Evolutionary conservation across 2,888 invertebrate species (phyloP).

Genomic region (Drosophila nr. medialis): DNA sequence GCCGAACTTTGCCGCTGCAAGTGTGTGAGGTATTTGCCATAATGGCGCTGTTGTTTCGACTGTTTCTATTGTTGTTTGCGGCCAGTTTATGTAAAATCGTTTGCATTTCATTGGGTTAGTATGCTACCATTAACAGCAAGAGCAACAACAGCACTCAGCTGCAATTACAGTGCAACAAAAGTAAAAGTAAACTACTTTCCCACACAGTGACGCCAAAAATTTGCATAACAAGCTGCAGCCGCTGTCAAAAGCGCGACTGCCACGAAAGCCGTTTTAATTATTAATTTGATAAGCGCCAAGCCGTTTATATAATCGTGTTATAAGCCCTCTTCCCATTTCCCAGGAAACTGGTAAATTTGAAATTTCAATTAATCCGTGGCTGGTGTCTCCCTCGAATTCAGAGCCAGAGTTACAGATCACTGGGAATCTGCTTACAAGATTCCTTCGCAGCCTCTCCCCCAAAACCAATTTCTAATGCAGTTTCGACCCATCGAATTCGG

Average conservation of each 20-base stretch:
- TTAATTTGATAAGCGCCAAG: slow-evolving; percentile 47
- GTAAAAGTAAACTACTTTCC: slow-evolving; percentile 74
- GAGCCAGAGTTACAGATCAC: neutral
- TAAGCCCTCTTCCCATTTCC: slow-evolving; percentile 24
- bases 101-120: slow-evolving; percentile 59
- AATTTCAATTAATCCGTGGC: slow-evolving; percentile 8
- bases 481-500: neutral
- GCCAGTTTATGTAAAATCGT: slow-evolving; percentile 18
- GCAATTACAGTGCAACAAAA: slow-evolving; percentile 53
- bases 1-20: slow-evolving; percentile 31
- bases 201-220: slow-evolving; percentile 35
- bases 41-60: slow-evolving; percentile 18
- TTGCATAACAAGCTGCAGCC: slow-evolving; percentile 63
- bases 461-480: neutral
- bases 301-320: slow-evolving; percentile 35
- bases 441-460: neutral
- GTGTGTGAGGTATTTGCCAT: slow-evolving; percentile 22
- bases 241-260: slow-evolving; percentile 4
- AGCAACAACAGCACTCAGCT: slow-evolving; percentile 16
- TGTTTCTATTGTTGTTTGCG: neutral
- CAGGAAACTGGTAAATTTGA: slow-evolving; percentile 35
- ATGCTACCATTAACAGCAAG: slow-evolving; percentile 32
- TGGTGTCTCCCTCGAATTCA: neutral
- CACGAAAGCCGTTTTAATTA: slow-evolving; percentile 44
- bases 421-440: neutral